phyloP scores from a whole-genome alignment of 2,797 vertebrate genomes.

The Clarias pachynema region DNA sequence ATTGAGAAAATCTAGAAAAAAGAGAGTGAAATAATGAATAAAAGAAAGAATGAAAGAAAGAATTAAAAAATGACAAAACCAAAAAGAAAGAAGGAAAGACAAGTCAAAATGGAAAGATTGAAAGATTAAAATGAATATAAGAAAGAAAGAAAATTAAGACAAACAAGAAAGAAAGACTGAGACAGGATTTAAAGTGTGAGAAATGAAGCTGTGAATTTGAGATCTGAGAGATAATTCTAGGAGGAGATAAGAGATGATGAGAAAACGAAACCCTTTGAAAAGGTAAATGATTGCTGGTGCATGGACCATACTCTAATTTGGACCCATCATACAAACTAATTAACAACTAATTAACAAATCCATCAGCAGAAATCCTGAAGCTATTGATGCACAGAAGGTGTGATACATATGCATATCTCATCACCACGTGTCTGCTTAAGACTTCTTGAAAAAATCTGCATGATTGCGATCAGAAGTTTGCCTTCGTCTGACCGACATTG shows the following conservation, averaged over 20 bases:
- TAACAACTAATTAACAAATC: slow-evolving; percentile 48
- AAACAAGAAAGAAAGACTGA: not conserved
- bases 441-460: slow-evolving; percentile 46
- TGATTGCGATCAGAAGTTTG: slow-evolving; percentile 68
- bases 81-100: too few species aligned
- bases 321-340: slow-evolving; percentile 38
- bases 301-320: slow-evolving; percentile 23
- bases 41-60: too few species aligned
- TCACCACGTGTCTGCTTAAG: not conserved
- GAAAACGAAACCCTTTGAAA: slow-evolving; percentile 2
- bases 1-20: too few species aligned
- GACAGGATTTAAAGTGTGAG: not conserved
- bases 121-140: too few species aligned
- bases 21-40: too few species aligned
- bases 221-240: slow-evolving; percentile 5
- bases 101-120: too few species aligned
- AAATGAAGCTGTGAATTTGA: slow-evolving; percentile 4
- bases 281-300: not conserved
- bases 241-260: slow-evolving; percentile 12
- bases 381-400: slow-evolving; percentile 31
- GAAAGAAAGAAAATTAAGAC: too few species aligned
- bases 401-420: slow-evolving; percentile 11
- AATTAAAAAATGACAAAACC: too few species aligned
- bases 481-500: slow-evolving; percentile 68
- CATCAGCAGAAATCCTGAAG: slow-evolving; percentile 13